A percentile compares a stretch with the other conserved stretches of the same genome.
Conservation (phyloP, 2,797 vertebrate species). For the Pelochelys cantorii region DNA sequence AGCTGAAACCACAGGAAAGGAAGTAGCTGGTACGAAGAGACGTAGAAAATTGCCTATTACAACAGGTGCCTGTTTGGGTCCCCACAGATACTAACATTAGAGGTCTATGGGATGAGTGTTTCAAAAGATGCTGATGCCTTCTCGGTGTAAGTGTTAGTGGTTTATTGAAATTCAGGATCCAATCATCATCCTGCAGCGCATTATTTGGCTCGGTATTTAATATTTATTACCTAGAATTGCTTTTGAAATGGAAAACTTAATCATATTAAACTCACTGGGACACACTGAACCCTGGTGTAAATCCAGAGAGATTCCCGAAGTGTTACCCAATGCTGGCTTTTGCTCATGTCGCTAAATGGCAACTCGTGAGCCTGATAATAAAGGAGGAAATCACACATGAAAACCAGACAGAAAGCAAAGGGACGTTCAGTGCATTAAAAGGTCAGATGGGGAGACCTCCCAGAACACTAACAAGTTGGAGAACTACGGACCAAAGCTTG, state of each 20-base stretch:
- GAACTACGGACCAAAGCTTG: background rate
- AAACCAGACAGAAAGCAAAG: background rate
- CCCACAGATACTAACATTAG: too few relatives aligned
- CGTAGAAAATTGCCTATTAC: background rate
- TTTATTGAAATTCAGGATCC: constrained; percentile 28
- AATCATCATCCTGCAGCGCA: background rate
- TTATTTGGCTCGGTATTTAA: background rate
- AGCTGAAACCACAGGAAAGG: too few relatives aligned
- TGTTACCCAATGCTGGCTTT: background rate
- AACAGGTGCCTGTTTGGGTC: background rate
- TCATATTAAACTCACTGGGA: background rate
- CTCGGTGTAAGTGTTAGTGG: background rate
- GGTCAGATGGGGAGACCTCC: background rate
- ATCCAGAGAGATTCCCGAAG: background rate
- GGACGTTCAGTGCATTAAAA: background rate
- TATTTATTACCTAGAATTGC: background rate
- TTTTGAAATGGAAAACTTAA: constrained; percentile 40
- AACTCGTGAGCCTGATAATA: background rate
- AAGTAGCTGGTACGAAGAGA: background rate
- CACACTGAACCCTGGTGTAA: background rate
- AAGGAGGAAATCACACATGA: background rate
- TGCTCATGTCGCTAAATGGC: background rate
- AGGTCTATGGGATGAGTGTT: background rate
- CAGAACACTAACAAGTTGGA: background rate
- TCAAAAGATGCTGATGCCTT: background rate